Conservation (phyloP, 2,888 invertebrate genomes). For the Tipula unca region DNA sequence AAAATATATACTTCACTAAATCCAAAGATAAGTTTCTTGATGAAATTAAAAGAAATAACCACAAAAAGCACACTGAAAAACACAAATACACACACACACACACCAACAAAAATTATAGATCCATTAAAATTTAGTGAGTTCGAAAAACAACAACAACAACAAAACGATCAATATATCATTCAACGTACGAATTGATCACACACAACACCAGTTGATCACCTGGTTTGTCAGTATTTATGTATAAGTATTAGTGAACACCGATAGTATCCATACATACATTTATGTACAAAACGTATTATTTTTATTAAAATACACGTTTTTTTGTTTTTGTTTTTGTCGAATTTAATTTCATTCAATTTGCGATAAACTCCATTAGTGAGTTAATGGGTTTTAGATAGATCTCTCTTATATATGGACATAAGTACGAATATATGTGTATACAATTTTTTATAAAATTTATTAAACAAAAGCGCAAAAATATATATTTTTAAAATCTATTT, state of each 20-base stretch:
- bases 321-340: constrained; percentile 17
- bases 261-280: neutral
- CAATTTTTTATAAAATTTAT: too few relatives aligned
- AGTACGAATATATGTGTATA: too few relatives aligned
- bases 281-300: neutral
- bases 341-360: constrained; percentile 20
- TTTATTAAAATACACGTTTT: neutral
- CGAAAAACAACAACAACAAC: neutral
- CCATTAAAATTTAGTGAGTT: neutral
- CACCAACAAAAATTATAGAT: neutral
- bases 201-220: neutral
- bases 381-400: constrained; percentile 21
- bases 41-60: neutral
- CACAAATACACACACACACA: neutral
- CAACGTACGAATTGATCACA: neutral
- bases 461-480: too few relatives aligned
- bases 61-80: neutral
- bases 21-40: constrained; percentile 1
- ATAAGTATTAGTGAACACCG: neutral
- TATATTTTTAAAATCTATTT: too few relatives aligned
- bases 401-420: too few relatives aligned
- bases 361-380: constrained; percentile 21
- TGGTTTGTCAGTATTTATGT: neutral
- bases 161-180: constrained; percentile 8
- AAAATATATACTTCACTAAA: neutral